Base-by-base conservation (phyloP, 2,888 invertebrate species). In the Altica lythri region DNA sequence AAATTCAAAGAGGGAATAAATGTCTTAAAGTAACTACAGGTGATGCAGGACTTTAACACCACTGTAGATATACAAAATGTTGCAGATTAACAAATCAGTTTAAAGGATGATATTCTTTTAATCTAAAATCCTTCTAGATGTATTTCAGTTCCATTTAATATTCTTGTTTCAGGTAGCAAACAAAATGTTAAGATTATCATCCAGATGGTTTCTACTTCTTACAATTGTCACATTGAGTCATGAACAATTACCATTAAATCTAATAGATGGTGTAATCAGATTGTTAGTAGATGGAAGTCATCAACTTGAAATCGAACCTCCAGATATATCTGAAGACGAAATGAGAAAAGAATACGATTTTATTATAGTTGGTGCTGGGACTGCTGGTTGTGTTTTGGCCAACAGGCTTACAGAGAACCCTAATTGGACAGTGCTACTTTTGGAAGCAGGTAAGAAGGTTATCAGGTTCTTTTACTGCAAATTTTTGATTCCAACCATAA, bases 361-460 rank as follows among this genome's bases (percentile, higher is more conserved):
- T 63, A 85, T 90, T 43, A 76, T 89, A 12, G 84, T 91, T 2
- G 91, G 91, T 1, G 90, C 89, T 0, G 91, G 91, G 1, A 89
- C 89, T 0, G 89, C 90, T 0, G 91, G 91, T 1, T 88, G 90
- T 57, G 83, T 86, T 0, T 55, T 91, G 4, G 90, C 91, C 0
- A 87, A 86, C 55, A 79, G 91, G 29, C 75, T 92, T 3, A 81
- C 85, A 1, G 90, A 90, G 75, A 81, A 86, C 59, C 79, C 83
- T 0, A 77, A 84, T 8, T 86, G 86, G 83, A 84, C 82, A 57
- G 80, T 88, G 0, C 74, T 90, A 4, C 78, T 90, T 0, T 74
- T 90, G 25, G 90, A 90, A 77, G 90, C 90, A 1, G 90, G 90
- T 51, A 45, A 8, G 17, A 8, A n/a, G n/a, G n/a, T n/a, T n/a